Conservation (phyloP, 2,888 invertebrate genomes). For the Drosophila rubida region DNA sequence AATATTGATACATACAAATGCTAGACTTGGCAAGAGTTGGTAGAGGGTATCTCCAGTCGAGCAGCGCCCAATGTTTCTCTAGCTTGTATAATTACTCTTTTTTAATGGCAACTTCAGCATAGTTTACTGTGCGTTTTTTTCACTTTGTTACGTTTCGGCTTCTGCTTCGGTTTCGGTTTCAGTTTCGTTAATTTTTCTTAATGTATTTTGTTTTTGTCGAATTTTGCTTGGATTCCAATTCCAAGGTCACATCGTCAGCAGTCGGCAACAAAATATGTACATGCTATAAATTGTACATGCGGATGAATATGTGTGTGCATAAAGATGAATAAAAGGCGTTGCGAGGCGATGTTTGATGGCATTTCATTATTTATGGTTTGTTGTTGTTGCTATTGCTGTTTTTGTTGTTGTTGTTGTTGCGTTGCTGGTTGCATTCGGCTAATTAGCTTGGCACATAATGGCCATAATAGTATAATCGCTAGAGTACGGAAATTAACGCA, state of each 20-base stretch:
- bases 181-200: constrained; percentile 17
- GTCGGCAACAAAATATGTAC: constrained; percentile 39
- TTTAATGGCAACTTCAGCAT: constrained; percentile 22
- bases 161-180: constrained; percentile 38
- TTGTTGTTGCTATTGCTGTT: constrained; percentile 10
- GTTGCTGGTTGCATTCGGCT: constrained; percentile 39
- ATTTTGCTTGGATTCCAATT: constrained; percentile 58
- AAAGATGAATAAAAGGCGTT: constrained; percentile 38
- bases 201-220: constrained; percentile 12
- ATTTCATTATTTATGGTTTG: constrained; percentile 47
- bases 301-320: constrained; percentile 5
- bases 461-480: constrained; percentile 35
- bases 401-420: too few species aligned
- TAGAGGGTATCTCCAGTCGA: background rate
- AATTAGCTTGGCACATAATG: constrained; percentile 42
- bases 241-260: constrained; percentile 68
- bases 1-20: too few species aligned
- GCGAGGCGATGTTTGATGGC: constrained; percentile 39
- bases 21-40: too few species aligned
- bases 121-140: constrained; percentile 14
- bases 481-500: constrained; percentile 39
- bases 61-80: background rate
- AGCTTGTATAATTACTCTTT: background rate
- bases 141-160: constrained; percentile 48
- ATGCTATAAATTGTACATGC: constrained; percentile 1